Percentiles rank a stretch among this genome's conserved stretches.
Evolutionary conservation across 2,797 vertebrate species (phyloP).

Genomic region (Oryzias sinensis): DNA sequence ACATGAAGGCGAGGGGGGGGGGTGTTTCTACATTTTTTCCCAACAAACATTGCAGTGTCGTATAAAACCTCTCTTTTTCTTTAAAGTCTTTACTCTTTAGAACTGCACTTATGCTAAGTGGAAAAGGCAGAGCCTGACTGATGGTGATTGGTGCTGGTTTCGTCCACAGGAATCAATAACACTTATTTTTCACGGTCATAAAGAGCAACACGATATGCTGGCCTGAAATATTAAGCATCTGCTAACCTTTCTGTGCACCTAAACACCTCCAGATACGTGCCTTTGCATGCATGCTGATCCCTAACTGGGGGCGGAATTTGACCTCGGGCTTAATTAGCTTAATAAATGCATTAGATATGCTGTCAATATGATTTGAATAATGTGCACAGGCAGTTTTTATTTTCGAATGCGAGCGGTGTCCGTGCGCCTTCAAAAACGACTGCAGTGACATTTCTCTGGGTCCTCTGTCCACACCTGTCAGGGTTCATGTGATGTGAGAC

Average conservation of each 20-base stretch:
- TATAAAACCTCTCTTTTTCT: background rate
- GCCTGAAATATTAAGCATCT: conserved; percentile 53
- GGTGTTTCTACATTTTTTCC: too few species aligned
- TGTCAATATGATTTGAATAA: conserved; percentile 81
- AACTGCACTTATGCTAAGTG: conserved; percentile 5
- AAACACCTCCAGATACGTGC: conserved; percentile 23
- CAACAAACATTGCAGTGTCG: too few species aligned
- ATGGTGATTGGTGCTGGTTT: conserved; percentile 22
- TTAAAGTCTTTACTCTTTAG: conserved; percentile 6
- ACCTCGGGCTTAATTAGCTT: conserved; percentile 74
- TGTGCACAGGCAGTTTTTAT: conserved; percentile 59
- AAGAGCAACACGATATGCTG: conserved; percentile 61
- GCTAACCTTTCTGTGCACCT: conserved; percentile 44
- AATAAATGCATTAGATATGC: conserved; percentile 79
- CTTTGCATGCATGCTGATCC: conserved; percentile 39
- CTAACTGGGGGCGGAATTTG: conserved; percentile 57
- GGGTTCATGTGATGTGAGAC: conserved; percentile 52
- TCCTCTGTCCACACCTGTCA: conserved; percentile 80
- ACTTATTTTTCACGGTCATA: conserved; percentile 43
- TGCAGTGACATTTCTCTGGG: conserved; percentile 75
- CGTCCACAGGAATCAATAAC: conserved; percentile 46
- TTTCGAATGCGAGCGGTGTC: conserved; percentile 58
- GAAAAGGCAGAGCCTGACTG: conserved; percentile 5
- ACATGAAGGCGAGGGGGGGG: too few species aligned
- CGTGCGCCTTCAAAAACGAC: conserved; percentile 56